Conservation (phyloP, 2,797 vertebrate genomes). For the Pangasius sanitwongsei region DNA sequence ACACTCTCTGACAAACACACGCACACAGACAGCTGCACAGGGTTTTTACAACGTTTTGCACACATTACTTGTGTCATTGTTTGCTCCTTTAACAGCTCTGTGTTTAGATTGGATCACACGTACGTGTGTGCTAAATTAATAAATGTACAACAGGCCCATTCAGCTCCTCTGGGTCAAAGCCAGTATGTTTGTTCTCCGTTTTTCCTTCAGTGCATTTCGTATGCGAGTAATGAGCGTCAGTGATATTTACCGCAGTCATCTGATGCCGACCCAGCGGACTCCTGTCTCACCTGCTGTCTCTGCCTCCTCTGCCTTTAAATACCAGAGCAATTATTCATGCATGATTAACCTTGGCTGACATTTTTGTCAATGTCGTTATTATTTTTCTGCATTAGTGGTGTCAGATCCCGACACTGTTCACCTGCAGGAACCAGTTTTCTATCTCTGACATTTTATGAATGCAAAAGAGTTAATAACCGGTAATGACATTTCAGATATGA, state of each 20-base stretch:
- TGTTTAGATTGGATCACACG: background rate
- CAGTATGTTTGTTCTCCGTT: background rate
- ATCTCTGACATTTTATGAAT: background rate
- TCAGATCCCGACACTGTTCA: constrained; percentile 1
- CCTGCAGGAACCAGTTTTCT: background rate
- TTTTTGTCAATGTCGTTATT: constrained; percentile 31
- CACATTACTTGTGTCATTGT: background rate
- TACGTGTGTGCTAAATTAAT: background rate
- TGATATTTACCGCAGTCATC: constrained; percentile 39
- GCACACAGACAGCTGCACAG: background rate
- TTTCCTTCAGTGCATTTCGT: background rate
- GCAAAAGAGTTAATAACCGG: background rate
- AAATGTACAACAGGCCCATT: background rate
- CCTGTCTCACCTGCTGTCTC: constrained; percentile 43
- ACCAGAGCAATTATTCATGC: constrained; percentile 53
- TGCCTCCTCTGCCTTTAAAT: constrained; percentile 32
- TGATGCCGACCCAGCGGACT: constrained; percentile 25
- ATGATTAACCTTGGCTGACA: constrained; percentile 48
- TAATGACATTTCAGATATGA: background rate
- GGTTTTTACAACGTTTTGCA: background rate
- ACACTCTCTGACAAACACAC: background rate
- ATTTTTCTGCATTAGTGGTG: background rate
- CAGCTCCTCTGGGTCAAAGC: background rate
- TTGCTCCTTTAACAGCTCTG: background rate
- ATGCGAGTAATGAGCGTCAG: constrained; percentile 1